Evolutionary conservation across 64 coral and sea anemone species (phyloP), one percentile per base, ranked within the genome.

Genomic region (Montipora cactus): DNA sequence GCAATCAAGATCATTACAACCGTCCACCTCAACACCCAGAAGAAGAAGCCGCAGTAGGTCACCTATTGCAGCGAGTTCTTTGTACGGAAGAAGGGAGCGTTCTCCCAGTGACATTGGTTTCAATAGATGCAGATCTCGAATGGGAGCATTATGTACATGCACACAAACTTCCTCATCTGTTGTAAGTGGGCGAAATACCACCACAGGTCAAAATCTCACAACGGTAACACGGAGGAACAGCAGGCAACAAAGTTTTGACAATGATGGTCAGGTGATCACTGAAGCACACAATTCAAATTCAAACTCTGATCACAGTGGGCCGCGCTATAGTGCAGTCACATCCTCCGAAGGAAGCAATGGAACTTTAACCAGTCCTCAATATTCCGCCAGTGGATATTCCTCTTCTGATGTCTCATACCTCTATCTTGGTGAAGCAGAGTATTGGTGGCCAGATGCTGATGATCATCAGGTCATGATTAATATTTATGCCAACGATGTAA

Each of bases 401-500:
- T 78, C 76, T 47, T 78, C 76, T 50, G 76, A 78, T 78, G 76
- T 50, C 14, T 78, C 74, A 13, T 15, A 76, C 28, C 12, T 76
- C 11, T 15, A 22, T 71, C 37, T 78, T 48, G 76, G 44, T 5
- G 76, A 78, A 18, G 16, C 47, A n/a, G 76, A 78, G 11, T 45
- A 49, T n/a, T 49, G 76, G 76, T 78, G 76, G 76, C 46, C 13
- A 14, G 16, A 78, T 47, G 14, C 4, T 71, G 68, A 8, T 19
- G 4, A 23, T 23, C 68, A 22, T 71, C 3, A 71, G 5, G 68
- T 49, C 45, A 19, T 49, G 3, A 78, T 49, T 46, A 78, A 7
- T 16, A 19, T 37, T 37, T 37, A 78, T 78, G 11, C 76, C 14
- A 78, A 16, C 47, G 49, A 47, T 49, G 76, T 47, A 49, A 78